Conservation (phyloP, 37 sponge, comb jelly and placozoan species). For the Ephydatia muelleri region DNA sequence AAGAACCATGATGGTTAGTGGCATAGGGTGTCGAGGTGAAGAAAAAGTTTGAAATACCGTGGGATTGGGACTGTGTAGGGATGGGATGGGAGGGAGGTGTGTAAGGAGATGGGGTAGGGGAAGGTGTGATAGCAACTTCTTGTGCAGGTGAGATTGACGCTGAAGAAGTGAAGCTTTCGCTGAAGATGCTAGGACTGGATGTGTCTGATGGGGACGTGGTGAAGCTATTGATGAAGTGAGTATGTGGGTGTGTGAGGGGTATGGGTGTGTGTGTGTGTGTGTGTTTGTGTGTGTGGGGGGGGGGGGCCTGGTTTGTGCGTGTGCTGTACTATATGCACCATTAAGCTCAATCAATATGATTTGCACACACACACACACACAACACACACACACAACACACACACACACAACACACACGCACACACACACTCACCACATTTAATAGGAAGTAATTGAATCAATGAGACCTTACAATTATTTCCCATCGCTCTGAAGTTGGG, state of each 20-base stretch:
- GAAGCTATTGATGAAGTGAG: conserved; percentile 61
- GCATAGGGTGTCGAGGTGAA: not conserved
- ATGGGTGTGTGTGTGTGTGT: not conserved
- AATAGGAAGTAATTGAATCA: too few species aligned
- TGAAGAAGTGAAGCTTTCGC: conserved; percentile 57
- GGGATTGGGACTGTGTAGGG: not conserved
- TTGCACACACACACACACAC: too few species aligned
- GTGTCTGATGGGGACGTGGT: conserved; percentile 53
- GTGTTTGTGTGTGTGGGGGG: not conserved
- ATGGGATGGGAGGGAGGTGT: not conserved
- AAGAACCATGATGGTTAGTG: conserved; percentile 74
- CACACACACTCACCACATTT: too few species aligned
- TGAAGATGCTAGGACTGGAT: conserved; percentile 50
- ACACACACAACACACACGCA: too few species aligned
- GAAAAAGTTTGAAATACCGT: not conserved
- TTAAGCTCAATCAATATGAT: too few species aligned
- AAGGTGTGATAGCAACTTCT: not conserved
- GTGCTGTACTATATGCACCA: too few species aligned
- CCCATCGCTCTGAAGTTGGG: too few species aligned
- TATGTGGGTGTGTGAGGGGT: not conserved
- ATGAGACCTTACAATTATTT: too few species aligned
- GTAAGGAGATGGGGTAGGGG: too few species aligned
- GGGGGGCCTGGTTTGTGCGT: too few species aligned
- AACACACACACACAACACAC: too few species aligned
- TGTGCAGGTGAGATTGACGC: conserved; percentile 67